Percentiles rank a stretch among this genome's conserved stretches.
Conservation (phyloP, 64 coral and sea anemone species). For the Exaiptasia diaphana region DNA sequence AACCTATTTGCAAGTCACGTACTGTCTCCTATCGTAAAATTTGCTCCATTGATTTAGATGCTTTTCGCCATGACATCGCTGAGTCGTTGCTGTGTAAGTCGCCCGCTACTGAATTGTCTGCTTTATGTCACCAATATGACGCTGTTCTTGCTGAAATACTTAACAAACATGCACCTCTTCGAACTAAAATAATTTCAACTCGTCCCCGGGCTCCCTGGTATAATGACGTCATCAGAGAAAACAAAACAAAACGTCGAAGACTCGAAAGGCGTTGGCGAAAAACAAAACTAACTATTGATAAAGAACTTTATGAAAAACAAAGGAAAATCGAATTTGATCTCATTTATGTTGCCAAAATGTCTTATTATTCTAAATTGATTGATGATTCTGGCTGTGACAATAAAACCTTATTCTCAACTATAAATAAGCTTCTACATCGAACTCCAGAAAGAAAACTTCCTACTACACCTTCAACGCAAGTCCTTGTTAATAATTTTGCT, state of each 20-base stretch:
- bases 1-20: background rate
- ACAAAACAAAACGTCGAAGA: conserved; percentile 15
- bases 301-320: background rate
- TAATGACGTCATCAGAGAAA: conserved; percentile 1
- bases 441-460: no score
- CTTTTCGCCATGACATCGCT: background rate
- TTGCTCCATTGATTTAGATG: conserved; percentile 2
- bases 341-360: no score
- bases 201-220: conserved; percentile 35
- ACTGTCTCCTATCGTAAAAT: conserved; percentile 13
- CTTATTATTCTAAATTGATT: no score
- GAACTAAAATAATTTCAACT: conserved; percentile 4
- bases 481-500: no score
- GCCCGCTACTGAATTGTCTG: conserved; percentile 8
- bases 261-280: conserved; percentile 40
- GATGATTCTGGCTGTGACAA: no score
- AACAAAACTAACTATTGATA: background rate
- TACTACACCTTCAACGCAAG: no score
- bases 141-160: conserved; percentile 1
- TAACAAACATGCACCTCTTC: conserved; percentile 31
- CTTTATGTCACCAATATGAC: conserved; percentile 28
- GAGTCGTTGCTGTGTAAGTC: background rate
- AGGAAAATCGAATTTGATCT: no score
- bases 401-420: no score
- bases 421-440: no score